Percentiles rank a stretch among this genome's conserved stretches.
Conservation (phyloP, 1,140 invertebrate species). For the Zaprionus ornatus region DNA sequence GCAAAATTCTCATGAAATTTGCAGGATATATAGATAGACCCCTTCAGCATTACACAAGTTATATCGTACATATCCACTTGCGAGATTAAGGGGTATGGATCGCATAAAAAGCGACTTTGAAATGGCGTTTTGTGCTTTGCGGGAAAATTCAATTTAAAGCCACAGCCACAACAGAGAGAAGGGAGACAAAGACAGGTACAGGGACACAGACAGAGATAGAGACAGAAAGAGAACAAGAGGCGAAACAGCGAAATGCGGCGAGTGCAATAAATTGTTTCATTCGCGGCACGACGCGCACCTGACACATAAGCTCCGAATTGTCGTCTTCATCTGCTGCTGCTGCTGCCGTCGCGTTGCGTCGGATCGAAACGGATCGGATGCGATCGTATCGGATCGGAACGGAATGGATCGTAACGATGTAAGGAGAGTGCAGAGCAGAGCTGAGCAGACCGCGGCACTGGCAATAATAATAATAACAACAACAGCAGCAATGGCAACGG, state of each 20-base stretch:
- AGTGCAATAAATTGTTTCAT: constrained; percentile 79
- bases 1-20: background rate
- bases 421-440: background rate
- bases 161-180: constrained; percentile 52
- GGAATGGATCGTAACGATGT: constrained; percentile 7
- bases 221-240: constrained; percentile 1
- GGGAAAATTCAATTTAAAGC: constrained; percentile 70
- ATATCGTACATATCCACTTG: background rate
- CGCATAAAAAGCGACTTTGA: constrained; percentile 30
- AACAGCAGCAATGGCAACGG: constrained; percentile 15
- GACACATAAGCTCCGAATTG: constrained; percentile 76
- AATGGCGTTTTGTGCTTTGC: constrained; percentile 39
- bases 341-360: constrained; percentile 4
- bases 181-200: constrained; percentile 24
- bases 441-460: background rate
- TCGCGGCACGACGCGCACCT: constrained; percentile 73
- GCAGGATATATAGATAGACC: background rate
- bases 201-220: constrained; percentile 5
- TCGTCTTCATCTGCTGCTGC: constrained; percentile 63
- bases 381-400: constrained; percentile 18
- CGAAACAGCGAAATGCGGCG: constrained; percentile 43
- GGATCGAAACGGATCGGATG: constrained; percentile 14
- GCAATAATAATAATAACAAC: constrained; percentile 28
- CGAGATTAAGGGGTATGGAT: background rate
- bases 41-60: background rate